phyloP scores from a whole-genome alignment of 2,797 vertebrate genomes.

The Rhyacichthys aspro region DNA sequence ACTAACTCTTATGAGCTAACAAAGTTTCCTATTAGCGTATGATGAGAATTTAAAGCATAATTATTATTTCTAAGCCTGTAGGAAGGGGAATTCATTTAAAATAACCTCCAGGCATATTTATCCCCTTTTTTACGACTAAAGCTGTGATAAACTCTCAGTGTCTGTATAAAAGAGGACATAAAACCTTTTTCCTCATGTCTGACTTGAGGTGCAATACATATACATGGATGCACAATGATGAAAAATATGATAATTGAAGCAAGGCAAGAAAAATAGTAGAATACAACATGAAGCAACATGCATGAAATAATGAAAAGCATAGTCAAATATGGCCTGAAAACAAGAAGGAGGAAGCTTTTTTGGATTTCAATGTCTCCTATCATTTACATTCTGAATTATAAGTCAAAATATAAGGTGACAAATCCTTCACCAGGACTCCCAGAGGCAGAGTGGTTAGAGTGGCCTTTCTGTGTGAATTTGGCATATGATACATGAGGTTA shows the following conservation, averaged over 20 bases:
- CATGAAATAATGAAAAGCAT: neutral
- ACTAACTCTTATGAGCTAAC: neutral
- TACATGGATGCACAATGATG: neutral
- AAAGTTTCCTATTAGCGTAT: neutral
- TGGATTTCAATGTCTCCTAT: too few relatives aligned
- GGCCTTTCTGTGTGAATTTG: too few relatives aligned
- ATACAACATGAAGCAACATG: neutral
- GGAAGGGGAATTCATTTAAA: neutral
- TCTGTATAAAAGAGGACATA: neutral
- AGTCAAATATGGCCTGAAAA: neutral
- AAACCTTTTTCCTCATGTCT: neutral
- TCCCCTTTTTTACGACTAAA: constrained; percentile 5
- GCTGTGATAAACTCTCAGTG: neutral
- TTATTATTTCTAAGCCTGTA: neutral
- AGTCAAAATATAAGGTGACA: too few relatives aligned
- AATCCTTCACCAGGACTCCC: too few relatives aligned
- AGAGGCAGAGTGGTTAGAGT: too few relatives aligned
- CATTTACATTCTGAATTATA: too few relatives aligned
- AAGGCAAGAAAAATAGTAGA: neutral
- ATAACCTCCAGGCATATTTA: neutral
- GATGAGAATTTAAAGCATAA: neutral
- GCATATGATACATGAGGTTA: too few relatives aligned
- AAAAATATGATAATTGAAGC: neutral
- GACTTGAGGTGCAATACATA: neutral
- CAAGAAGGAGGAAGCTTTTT: neutral